Percentiles rank a stretch among this genome's conserved stretches.
Conservation (phyloP, 2,797 vertebrate species). For the Parambassis ranga region DNA sequence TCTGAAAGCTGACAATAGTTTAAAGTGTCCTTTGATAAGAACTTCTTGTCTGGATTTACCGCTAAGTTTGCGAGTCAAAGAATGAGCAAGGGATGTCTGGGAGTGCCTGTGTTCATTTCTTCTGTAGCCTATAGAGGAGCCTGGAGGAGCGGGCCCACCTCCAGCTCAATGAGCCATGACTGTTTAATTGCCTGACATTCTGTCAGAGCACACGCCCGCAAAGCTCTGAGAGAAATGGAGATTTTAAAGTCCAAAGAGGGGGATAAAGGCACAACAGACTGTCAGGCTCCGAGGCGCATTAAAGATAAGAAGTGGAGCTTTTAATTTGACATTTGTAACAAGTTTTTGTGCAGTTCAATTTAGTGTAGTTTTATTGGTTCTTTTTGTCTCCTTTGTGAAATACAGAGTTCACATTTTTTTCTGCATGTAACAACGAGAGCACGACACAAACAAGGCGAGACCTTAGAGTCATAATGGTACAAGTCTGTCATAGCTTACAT, state of each 20-base stretch:
- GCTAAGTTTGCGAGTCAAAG: slow-evolving; percentile 49
- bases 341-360: slow-evolving; percentile 57
- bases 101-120: slow-evolving; percentile 51
- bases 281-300: slow-evolving; percentile 58
- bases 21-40: slow-evolving; percentile 70
- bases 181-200: slow-evolving; percentile 81
- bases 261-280: slow-evolving; percentile 69
- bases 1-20: slow-evolving; percentile 57
- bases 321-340: slow-evolving; percentile 74
- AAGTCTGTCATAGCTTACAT: too few species aligned
- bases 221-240: slow-evolving; percentile 68
- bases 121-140: slow-evolving; percentile 58
- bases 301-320: slow-evolving; percentile 65
- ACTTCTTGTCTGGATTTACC: slow-evolving; percentile 56
- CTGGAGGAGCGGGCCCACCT: slow-evolving; percentile 68
- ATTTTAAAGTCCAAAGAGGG: slow-evolving; percentile 73
- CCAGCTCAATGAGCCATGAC: slow-evolving; percentile 77
- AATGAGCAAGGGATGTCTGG: slow-evolving; percentile 33
- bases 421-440: slow-evolving; percentile 23
- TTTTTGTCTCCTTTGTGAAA: slow-evolving; percentile 37
- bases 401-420: slow-evolving; percentile 29
- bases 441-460: slow-evolving; percentile 15
- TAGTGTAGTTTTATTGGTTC: slow-evolving; percentile 37
- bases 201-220: slow-evolving; percentile 73
- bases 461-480: too few species aligned